Evolutionary conservation across 2,113 vertebrate species (phyloP), one percentile per base, ranked within the genome.

Genomic region (Girardinichthys multiradiatus): DNA sequence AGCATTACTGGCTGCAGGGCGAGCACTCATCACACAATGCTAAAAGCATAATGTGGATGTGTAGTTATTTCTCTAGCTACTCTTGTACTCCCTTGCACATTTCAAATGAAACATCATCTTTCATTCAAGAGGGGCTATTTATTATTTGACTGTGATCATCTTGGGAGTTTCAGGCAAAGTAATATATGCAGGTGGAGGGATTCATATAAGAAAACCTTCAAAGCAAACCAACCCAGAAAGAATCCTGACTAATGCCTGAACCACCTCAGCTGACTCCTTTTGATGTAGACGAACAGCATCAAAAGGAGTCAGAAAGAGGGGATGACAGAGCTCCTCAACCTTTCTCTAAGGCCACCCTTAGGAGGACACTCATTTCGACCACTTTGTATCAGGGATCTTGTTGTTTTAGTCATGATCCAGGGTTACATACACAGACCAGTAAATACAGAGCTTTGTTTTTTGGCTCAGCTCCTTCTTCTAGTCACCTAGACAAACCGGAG

Each of bases 1-100:
- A n/a, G n/a, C 64, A 65, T 9, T 62, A 59, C 62, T 66, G 57
- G 84, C 87, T 80, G 71, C 81, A 71, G 87, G 89, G 76, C 7
- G n/a, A 68, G 71, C 27, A 24, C 68, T 64, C 45, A 24, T 79
- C 62, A 42, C 76, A 72, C 54, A 30, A 59, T 67, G 35, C 64
- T 71, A 39, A 82, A 82, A 74, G 68, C 70, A 77, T 11, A 61
- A 61, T 63, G 19, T 64, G 57, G 29, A 68, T n/a, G 68, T 58
- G 31, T 62, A 79, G 73, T 72, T 71, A 64, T 69, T 66, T 77
- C 35, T 70, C 26, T 58, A 33, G n/a, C 60, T 67, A 51, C 74
- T 77, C 57, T 82, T 71, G 35, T 57, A 14, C 48, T 81, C 66
- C 24, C 45, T 17, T 65, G 70, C 65, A 69, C 24, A 51, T 73